Evolutionary conservation across 2,888 invertebrate species (phyloP).

Genomic region (Endomychus coccineus): DNA sequence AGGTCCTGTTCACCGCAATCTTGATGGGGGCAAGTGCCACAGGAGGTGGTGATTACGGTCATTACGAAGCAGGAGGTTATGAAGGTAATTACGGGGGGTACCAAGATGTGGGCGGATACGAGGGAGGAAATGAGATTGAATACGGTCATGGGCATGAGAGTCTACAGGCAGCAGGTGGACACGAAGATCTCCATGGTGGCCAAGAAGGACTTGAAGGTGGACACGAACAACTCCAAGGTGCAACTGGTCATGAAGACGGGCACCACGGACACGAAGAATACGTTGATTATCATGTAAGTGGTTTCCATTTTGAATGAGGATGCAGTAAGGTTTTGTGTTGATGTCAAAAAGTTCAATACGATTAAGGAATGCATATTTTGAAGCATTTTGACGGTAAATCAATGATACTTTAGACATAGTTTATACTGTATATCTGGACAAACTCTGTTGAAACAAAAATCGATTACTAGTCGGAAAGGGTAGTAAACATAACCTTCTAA

Average conservation of each 20-base stretch:
- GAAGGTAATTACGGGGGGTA: slow-evolving; percentile 24
- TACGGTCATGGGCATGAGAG: slow-evolving; percentile 17
- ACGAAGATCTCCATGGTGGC: slow-evolving; percentile 14
- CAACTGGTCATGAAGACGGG: slow-evolving; percentile 24
- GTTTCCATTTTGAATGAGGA: too few species aligned
- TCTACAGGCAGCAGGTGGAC: slow-evolving; percentile 14
- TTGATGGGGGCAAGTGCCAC: slow-evolving; percentile 33
- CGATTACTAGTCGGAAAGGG: too few species aligned
- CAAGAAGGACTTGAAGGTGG: too few species aligned
- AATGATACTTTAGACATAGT: too few species aligned
- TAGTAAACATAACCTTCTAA: too few species aligned
- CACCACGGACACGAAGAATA: slow-evolving; percentile 28
- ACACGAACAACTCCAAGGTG: slow-evolving; percentile 16
- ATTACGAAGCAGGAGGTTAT: slow-evolving; percentile 27
- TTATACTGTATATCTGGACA: too few species aligned
- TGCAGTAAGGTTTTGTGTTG: too few species aligned
- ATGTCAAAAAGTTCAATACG: too few species aligned
- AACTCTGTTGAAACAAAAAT: too few species aligned
- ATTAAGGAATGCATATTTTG: too few species aligned
- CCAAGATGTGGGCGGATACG: slow-evolving; percentile 15
- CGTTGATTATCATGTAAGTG: slow-evolving; percentile 37
- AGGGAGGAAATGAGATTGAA: slow-evolving; percentile 14
- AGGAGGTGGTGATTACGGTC: slow-evolving; percentile 34
- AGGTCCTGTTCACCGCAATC: slow-evolving; percentile 37
- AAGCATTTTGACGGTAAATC: too few species aligned